These are phyloP conservation scores for Cephus rjabovi DNA, from an alignment of 2,888 invertebrate species.

Conservation along the genomic window DNA sequence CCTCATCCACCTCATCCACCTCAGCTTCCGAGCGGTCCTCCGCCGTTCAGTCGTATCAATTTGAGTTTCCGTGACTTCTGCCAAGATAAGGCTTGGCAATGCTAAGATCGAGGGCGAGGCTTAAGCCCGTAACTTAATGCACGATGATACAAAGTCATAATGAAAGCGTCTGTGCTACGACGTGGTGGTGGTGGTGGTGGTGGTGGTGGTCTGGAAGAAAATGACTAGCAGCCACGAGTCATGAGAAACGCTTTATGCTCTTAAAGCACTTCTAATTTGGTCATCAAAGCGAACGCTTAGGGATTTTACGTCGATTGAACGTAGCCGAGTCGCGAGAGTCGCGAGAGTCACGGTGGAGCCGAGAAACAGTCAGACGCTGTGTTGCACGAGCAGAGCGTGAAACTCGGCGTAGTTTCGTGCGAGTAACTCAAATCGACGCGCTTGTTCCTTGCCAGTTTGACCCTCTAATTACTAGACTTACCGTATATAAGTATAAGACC, in stretches of 20 bases:
- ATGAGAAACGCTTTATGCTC: neutral
- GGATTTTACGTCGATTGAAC: slow-evolving; percentile 60
- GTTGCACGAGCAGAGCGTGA: slow-evolving; percentile 44
- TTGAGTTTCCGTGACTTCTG: slow-evolving; percentile 43
- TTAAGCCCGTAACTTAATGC: no score
- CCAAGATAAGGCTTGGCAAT: slow-evolving; percentile 36
- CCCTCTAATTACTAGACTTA: slow-evolving; percentile 53
- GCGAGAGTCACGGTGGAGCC: slow-evolving; percentile 30
- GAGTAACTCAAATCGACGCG: slow-evolving; percentile 45
- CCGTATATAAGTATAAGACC: neutral
- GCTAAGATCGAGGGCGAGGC: no score
- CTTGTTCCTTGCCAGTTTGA: slow-evolving; percentile 49
- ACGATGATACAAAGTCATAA: no score
- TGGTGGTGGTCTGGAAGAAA: no score
- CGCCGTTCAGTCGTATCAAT: slow-evolving; percentile 42
- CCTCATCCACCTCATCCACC: neutral
- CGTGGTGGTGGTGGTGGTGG: no score
- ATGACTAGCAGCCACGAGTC: no score
- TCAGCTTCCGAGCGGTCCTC: slow-evolving; percentile 9
- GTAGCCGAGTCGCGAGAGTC: slow-evolving; percentile 36
- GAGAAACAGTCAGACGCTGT: slow-evolving; percentile 48
- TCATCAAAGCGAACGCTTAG: slow-evolving; percentile 59
- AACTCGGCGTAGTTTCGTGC: slow-evolving; percentile 39
- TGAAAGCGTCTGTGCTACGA: no score
- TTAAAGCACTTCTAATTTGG: slow-evolving; percentile 56